Evolutionary conservation across 2,888 invertebrate species (phyloP), one percentile per base, ranked within the genome.

Genomic region (Griposia aprilina): DNA sequence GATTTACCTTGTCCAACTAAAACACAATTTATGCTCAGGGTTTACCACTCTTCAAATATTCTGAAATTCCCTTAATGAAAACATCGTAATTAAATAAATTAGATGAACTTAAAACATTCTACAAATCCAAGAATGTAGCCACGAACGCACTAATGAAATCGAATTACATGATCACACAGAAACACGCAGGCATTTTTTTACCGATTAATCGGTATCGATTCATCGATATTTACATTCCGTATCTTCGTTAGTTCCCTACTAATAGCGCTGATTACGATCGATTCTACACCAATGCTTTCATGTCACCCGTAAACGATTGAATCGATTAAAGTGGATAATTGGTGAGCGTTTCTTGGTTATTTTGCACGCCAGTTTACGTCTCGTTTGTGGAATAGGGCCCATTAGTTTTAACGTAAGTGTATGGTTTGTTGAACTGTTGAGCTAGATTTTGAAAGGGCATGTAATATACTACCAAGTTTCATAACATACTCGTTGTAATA

Each of bases 181-280:
- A 86, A 82, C 59, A 73, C 23, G 23, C 50, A 48, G n/a, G 26
- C 30, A 74, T 81, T 81, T 82, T 60, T 81, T 76, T 78, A 71
- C n/a, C 81, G 80, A 83, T 82, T 83, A 87, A 83, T 78, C 76
- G 75, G 36, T 75, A 89, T 67, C 78, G 78, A 86, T 83, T 84
- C 88, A 84, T 88, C 83, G 73, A 81, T 87, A 85, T 88, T 88
- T 82, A 83, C 83, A 88, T 88, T 87, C 87, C 74, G 73, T 63
- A 76, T 83, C 82, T 88, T 74, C 63, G 73, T 83, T 84, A 83
- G 75, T 87, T 78, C 73, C 66, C 80, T 36, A 80, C 82, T 84
- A 88, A 86, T 89, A 86, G 69, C 80, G 48, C 80, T 80, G 89
- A 88, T 88, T 86, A 81, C 80, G 74, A 89, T 89, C 84, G 67